Conservation (phyloP, 35 echinoderm and acorn worm species). For the Eucidaris tribuloides region DNA sequence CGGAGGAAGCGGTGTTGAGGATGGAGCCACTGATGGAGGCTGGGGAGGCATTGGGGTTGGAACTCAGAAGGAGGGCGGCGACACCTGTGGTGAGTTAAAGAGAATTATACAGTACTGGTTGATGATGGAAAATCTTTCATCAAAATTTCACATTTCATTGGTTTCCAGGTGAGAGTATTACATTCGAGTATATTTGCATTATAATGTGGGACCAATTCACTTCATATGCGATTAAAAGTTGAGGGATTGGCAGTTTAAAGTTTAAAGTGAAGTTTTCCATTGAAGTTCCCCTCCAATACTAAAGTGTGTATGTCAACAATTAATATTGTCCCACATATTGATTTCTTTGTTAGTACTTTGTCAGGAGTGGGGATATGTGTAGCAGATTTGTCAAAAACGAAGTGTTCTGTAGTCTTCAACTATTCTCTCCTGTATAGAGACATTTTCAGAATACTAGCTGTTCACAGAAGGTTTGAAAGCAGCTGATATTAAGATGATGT, state of each 20-base stretch:
- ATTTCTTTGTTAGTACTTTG: no score
- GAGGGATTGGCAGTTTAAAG: not conserved
- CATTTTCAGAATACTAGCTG: no score
- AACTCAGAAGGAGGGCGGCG: constrained; percentile 24
- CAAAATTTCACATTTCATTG: not conserved
- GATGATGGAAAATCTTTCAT: not conserved
- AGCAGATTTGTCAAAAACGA: no score
- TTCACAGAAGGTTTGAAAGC: no score
- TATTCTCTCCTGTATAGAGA: no score
- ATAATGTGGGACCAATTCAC: not conserved
- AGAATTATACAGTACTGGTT: not conserved
- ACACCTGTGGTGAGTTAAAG: constrained; percentile 12
- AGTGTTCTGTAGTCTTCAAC: no score
- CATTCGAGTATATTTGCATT: not conserved
- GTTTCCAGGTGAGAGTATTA: not conserved
- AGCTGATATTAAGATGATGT: no score
- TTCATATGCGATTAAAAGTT: not conserved
- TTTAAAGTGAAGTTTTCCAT: no score
- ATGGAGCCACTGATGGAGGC: constrained; percentile 22
- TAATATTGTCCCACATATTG: no score
- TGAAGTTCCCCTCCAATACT: no score
- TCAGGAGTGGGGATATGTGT: no score
- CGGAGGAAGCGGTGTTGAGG: constrained; percentile 31
- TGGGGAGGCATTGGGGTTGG: not conserved
- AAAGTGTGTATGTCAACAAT: no score